phyloP scores from a whole-genome alignment of 2,113 vertebrate genomes.

The Vidua chalybeata region DNA sequence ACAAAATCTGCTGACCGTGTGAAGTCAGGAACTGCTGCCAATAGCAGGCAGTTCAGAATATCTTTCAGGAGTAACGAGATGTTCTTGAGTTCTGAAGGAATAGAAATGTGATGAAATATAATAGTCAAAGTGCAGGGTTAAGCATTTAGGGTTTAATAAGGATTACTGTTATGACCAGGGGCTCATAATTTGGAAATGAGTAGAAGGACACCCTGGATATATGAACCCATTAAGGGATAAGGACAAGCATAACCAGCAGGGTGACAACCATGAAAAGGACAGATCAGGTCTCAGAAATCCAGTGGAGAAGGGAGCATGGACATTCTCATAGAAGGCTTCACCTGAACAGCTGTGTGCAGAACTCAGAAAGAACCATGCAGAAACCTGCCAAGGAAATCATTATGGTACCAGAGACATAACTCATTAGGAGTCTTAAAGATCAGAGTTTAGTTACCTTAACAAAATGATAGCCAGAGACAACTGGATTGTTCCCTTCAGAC shows the following conservation, averaged over 20 bases:
- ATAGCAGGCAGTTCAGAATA: not conserved
- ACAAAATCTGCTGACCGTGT: conserved; percentile 33
- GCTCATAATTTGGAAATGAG: conserved; percentile 1
- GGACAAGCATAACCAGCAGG: not conserved
- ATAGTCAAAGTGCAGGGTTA: conserved; percentile 38
- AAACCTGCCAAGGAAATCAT: not conserved
- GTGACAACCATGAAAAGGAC: not conserved
- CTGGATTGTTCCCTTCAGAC: not conserved
- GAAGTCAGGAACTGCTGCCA: conserved; percentile 24
- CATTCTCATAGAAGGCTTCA: not conserved
- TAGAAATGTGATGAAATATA: conserved; percentile 18
- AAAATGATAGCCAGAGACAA: not conserved
- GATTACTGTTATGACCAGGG: not conserved
- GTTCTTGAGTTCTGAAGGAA: conserved; percentile 22
- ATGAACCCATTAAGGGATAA: not conserved
- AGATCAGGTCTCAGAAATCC: not conserved
- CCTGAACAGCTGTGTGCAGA: not conserved
- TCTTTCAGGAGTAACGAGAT: conserved; percentile 28
- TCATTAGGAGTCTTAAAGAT: not conserved
- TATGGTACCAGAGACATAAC: not conserved
- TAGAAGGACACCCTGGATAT: not conserved
- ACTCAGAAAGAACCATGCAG: not conserved
- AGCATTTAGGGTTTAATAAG: conserved; percentile 23
- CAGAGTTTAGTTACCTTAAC: not conserved
- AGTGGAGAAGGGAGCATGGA: not conserved